Evolutionary conservation across 1,140 invertebrate genomes (phyloP).

Genomic region (Campoletis sonorensis): DNA sequence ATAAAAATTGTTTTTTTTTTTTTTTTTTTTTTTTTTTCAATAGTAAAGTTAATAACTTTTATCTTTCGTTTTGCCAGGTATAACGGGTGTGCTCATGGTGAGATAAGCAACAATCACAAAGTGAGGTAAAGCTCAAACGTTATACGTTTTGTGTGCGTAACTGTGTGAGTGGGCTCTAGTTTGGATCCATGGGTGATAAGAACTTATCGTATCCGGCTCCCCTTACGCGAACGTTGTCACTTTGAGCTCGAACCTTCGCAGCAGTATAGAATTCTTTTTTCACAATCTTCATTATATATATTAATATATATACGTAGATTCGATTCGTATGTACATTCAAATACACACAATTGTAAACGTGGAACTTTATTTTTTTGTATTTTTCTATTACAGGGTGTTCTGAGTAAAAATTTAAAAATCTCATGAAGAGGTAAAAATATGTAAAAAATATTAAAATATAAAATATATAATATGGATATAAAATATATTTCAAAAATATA

Average conservation of each 20-base stretch:
- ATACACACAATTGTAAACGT: neutral
- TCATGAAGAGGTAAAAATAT: no score
- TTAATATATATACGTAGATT: neutral
- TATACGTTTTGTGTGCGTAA: slow-evolving; percentile 10
- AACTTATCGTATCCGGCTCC: slow-evolving; percentile 73
- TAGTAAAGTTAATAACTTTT: neutral
- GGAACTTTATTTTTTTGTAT: no score
- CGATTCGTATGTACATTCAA: neutral
- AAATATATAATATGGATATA: no score
- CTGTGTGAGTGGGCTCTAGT: slow-evolving; percentile 52
- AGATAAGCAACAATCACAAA: slow-evolving; percentile 48
- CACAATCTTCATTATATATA: neutral
- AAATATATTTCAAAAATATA: no score
- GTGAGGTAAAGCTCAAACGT: slow-evolving; percentile 36
- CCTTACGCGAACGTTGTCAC: slow-evolving; percentile 64
- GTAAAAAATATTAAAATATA: no score
- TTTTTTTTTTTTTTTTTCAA: neutral
- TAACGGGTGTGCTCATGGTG: slow-evolving; percentile 56
- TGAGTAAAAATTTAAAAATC: no score
- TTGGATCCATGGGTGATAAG: slow-evolving; percentile 66
- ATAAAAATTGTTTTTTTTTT: no score
- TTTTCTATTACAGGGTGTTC: no score
- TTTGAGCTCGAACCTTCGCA: slow-evolving; percentile 30
- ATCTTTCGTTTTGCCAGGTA: slow-evolving; percentile 6
- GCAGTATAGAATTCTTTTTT: slow-evolving; percentile 10